Evolutionary conservation across 2,113 vertebrate species (phyloP).

Genomic region (Otus sunia): DNA sequence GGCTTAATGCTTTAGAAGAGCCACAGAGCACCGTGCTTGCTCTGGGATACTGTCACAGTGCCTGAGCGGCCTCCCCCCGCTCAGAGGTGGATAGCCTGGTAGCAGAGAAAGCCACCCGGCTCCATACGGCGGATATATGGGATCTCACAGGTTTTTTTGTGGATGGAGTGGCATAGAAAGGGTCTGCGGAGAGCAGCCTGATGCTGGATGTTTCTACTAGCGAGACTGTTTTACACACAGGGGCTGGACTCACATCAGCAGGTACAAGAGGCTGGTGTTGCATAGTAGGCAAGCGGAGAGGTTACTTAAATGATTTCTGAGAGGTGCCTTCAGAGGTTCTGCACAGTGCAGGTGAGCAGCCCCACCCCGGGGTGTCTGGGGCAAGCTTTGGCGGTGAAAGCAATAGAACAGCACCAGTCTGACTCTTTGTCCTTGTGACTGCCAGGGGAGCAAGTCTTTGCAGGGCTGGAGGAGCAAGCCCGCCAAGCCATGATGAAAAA

Average conservation of each 20-base stretch:
- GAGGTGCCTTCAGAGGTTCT: conserved; percentile 12
- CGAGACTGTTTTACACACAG: not conserved
- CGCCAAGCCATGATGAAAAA: conserved; percentile 83
- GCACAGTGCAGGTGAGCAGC: conserved; percentile 55
- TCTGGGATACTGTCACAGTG: not conserved
- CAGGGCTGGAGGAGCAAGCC: conserved; percentile 80
- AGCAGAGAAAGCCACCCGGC: not conserved
- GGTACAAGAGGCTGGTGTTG: not conserved
- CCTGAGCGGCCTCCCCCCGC: fast-evolving
- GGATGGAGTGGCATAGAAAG: not conserved
- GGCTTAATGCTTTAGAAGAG: not conserved
- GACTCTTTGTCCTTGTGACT: conserved; percentile 71
- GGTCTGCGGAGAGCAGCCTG: not conserved
- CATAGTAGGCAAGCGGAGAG: not conserved
- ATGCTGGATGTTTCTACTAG: not conserved
- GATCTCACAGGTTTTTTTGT: not conserved
- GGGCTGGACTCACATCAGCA: not conserved
- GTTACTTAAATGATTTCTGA: not conserved
- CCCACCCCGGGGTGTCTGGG: not conserved
- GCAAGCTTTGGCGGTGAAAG: not conserved
- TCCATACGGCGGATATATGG: not conserved
- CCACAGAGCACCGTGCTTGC: not conserved
- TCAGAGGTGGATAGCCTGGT: not conserved
- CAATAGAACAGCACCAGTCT: not conserved
- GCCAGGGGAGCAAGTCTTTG: conserved; percentile 83